A percentile compares a stretch with the other conserved stretches of the same genome.
Conservation (phyloP, 2,797 vertebrate species). For the Pseudomugil gertrudae region DNA sequence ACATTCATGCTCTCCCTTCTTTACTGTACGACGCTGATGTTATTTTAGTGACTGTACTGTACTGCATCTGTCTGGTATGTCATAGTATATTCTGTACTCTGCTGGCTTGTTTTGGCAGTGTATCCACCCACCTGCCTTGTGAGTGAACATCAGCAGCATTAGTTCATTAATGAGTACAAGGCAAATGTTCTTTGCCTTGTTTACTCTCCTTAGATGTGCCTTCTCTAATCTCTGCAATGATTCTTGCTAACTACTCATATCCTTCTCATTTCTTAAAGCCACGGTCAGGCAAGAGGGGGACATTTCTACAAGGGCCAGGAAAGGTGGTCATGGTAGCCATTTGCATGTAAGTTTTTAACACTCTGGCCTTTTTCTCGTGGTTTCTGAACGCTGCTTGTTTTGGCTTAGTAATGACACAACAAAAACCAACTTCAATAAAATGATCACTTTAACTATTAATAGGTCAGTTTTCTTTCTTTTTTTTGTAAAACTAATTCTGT, state of each 20-base stretch:
- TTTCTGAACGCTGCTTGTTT: conserved; percentile 11
- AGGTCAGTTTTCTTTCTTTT: not conserved
- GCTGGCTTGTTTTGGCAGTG: conserved; percentile 18
- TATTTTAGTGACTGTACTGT: conserved; percentile 32
- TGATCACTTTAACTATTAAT: not conserved
- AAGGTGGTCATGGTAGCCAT: conserved; percentile 99
- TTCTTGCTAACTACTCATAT: not conserved
- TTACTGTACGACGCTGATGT: conserved; percentile 35
- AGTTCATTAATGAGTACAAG: not conserved
- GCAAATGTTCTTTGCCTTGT: not conserved
- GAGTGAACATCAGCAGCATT: conserved; percentile 5
- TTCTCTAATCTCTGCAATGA: too few relatives aligned
- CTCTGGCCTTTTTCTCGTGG: rapidly evolving
- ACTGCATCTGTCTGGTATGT: conserved; percentile 27
- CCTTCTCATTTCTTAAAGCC: conserved; percentile 81
- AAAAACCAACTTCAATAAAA: not conserved
- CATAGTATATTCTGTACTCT: conserved; percentile 43
- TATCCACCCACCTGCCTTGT: not conserved
- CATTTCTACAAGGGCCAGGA: conserved; percentile 94
- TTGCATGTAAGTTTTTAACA: conserved; percentile 91
- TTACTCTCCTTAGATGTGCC: not conserved
- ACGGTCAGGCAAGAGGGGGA: conserved; percentile 86
- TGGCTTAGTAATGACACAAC: not conserved
- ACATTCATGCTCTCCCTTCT: conserved; percentile 38
- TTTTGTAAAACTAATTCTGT: not conserved